Percentiles rank a stretch among this genome's conserved stretches.
These are phyloP conservation scores for Troides aeacus DNA, from an alignment of 2,888 invertebrate species.

Conservation along the genomic window DNA sequence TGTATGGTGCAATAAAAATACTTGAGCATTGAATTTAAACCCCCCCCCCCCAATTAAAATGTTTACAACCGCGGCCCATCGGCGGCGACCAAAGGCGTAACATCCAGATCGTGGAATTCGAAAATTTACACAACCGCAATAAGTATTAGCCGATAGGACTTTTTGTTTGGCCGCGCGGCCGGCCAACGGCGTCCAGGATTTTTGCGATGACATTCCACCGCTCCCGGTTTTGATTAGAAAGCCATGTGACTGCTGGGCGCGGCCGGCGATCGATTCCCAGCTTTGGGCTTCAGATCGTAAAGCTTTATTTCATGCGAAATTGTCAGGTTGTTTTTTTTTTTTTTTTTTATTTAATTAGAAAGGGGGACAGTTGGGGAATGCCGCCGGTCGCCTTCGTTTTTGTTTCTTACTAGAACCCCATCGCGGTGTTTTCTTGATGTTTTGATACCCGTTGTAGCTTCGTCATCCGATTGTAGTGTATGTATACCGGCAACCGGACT, in stretches of 20 bases:
- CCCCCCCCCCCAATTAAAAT: slow-evolving; percentile 9
- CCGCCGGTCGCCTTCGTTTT: slow-evolving; percentile 32
- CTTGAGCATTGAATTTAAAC: too few relatives aligned
- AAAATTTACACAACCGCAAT: slow-evolving; percentile 73
- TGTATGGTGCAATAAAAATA: too few relatives aligned
- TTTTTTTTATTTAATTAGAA: slow-evolving; percentile 33
- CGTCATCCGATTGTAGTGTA: background rate
- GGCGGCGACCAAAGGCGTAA: slow-evolving; percentile 42
- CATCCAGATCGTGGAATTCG: slow-evolving; percentile 49
- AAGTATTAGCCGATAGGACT: slow-evolving; percentile 68
- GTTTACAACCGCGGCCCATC: slow-evolving; percentile 39
- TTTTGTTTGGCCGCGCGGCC: slow-evolving; percentile 58
- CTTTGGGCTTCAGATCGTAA: slow-evolving; percentile 11
- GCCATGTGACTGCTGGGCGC: slow-evolving; percentile 26
- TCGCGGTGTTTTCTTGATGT: slow-evolving; percentile 36
- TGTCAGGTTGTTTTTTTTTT: slow-evolving; percentile 3
- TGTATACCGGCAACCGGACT: too few relatives aligned
- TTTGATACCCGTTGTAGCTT: background rate
- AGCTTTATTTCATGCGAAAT: slow-evolving; percentile 8
- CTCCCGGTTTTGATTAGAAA: slow-evolving; percentile 67
- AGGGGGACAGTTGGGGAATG: slow-evolving; percentile 35
- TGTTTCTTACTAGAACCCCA: slow-evolving; percentile 13
- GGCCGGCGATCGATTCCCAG: background rate
- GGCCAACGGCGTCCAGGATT: slow-evolving; percentile 47
- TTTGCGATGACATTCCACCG: slow-evolving; percentile 66